Percentiles rank a stretch among this genome's conserved stretches.
Evolutionary conservation across 2,888 invertebrate genomes (phyloP).

Genomic region (Polydrusus pterygomalis): DNA sequence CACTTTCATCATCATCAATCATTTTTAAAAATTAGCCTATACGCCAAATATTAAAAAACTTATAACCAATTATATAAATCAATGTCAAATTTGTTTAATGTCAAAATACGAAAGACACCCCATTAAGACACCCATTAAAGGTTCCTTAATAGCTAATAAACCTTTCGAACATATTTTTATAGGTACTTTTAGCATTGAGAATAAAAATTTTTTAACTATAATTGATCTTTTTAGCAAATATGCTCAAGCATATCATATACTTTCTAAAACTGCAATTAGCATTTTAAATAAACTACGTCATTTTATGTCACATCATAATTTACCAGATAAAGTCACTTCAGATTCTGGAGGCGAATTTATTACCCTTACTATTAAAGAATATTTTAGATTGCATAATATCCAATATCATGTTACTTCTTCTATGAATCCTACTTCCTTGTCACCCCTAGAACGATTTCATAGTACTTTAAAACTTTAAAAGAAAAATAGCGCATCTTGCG

Average conservation of each 20-base stretch:
- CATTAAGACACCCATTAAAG: conserved; percentile 25
- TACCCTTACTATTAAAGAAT: conserved; percentile 28
- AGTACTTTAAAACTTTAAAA: conserved; percentile 25
- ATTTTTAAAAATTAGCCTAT: conserved; percentile 9
- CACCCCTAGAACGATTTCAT: conserved; percentile 41
- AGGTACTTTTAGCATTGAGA: conserved; percentile 28
- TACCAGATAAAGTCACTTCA: conserved; percentile 28
- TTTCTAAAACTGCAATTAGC: conserved; percentile 29
- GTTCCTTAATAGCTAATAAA: conserved; percentile 18
- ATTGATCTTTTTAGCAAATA: conserved; percentile 34
- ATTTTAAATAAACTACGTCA: conserved; percentile 39
- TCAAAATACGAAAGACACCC: too few relatives aligned
- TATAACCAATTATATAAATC: conserved; percentile 34
- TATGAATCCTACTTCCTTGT: conserved; percentile 30
- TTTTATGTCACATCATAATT: conserved; percentile 33
- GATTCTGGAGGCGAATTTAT: conserved; percentile 33
- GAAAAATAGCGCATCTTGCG: conserved; percentile 34
- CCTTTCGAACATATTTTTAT: conserved; percentile 32
- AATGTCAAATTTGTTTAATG: too few relatives aligned
- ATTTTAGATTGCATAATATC: conserved; percentile 20
- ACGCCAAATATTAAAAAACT: conserved; percentile 25
- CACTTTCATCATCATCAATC: conserved; percentile 9
- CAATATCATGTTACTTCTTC: conserved; percentile 27
- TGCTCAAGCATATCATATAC: conserved; percentile 27
- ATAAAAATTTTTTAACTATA: conserved; percentile 23